These are phyloP conservation scores for Channa maculata DNA, from an alignment of 2,113 vertebrate genomes.

Conservation along the genomic window DNA sequence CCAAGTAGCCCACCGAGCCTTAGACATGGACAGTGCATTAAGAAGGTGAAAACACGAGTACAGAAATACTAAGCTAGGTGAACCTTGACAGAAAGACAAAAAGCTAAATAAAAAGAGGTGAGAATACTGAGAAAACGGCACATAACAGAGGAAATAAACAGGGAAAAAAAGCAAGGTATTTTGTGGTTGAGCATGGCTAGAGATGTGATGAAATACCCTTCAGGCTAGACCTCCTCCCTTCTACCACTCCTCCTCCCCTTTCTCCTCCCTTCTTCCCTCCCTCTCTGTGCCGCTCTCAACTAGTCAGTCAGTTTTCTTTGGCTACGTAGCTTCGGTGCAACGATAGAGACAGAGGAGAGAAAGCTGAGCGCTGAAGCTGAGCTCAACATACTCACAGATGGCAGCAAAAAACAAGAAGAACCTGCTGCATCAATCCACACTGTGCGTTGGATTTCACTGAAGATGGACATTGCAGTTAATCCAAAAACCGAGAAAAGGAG, in stretches of 20 bases:
- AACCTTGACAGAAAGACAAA: background rate
- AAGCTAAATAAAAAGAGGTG: background rate
- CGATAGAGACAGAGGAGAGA: constrained; percentile 53
- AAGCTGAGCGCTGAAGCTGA: constrained; percentile 33
- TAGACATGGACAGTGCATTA: constrained; percentile 37
- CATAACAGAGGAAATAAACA: background rate
- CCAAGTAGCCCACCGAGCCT: constrained; percentile 1
- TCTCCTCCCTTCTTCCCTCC: constrained; percentile 51
- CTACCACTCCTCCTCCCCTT: constrained; percentile 51
- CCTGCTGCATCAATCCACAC: constrained; percentile 30
- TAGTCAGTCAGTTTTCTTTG: constrained; percentile 54
- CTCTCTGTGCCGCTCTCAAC: constrained; percentile 59
- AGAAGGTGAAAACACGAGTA: constrained; percentile 8
- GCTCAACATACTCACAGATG: constrained; percentile 54
- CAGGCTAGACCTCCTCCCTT: constrained; percentile 64
- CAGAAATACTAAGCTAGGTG: background rate
- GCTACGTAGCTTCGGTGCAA: constrained; percentile 61
- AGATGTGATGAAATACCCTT: constrained; percentile 64
- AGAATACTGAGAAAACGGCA: background rate
- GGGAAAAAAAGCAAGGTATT: background rate
- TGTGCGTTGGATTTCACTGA: constrained; percentile 40
- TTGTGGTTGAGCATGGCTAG: constrained; percentile 33
- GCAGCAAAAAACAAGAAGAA: constrained; percentile 37
- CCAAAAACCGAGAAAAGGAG: constrained; percentile 1
- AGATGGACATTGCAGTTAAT: constrained; percentile 51